Base-by-base conservation (phyloP, 2,113 vertebrate species). In the Poecile atricapillus region DNA sequence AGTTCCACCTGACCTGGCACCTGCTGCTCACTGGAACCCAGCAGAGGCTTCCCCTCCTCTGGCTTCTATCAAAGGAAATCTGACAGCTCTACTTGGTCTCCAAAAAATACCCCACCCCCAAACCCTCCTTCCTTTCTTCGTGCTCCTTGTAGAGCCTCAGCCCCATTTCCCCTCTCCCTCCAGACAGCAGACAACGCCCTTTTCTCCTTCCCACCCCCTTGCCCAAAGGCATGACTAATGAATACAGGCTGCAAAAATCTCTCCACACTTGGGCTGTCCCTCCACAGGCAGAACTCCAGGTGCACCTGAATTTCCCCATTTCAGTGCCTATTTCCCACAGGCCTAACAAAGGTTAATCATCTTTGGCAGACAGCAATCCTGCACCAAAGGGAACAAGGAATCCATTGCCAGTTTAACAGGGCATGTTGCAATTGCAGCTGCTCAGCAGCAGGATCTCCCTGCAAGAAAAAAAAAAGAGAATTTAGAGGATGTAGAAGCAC, bases 321-420 rank as follows among this genome's bases (percentile, higher is more conserved):
- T 93, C 87, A 59, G 3, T 37, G 69, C 69, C 84, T 39, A 13
- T 60, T 87, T 87, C 63, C 64, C 84, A 88, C 84, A 65, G 73
- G 86, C 89, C 90, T 82, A 82, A 68, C 27, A 79, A 87, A 79
- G 56, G 90, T 84, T 47, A 21, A 74, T 95, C 87, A 94, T 94
- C 96, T 85, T 75, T 94, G 80, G 55, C 93, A 97, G 95, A 88
- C 39, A 89, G 87, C 79, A 80, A 2, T 83, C 88, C 53, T 87
- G 70, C 73, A 92, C 12, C 78, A 55, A 87, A 71, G 35, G n/a
- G 82, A 96, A 90, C 65, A 60, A 84, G 52, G 71, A 94, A 94
- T 95, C 95, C 97, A 74, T 19, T 91, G 63, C 87, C 90, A 90
- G 65, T 56, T 83, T 91, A 84, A 63, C 22, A 85, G 78, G 93